These are phyloP conservation scores for Prionailurus viverrinus DNA, from an alignment of 2,113 vertebrate genomes.

Conservation along the genomic window DNA sequence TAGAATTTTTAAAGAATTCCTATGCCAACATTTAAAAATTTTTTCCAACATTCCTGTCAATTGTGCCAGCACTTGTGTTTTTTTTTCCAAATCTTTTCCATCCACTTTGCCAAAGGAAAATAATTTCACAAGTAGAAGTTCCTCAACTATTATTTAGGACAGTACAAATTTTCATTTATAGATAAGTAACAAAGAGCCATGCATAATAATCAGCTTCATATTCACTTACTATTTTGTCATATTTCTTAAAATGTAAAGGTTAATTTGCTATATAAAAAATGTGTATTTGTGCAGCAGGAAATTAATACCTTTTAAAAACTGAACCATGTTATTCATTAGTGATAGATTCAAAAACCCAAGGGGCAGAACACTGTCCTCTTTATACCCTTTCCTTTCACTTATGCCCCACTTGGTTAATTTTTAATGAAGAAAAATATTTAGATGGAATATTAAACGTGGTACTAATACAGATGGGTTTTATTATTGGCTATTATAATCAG, in stretches of 20 bases:
- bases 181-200: conserved; percentile 73
- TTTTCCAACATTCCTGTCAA: conserved; percentile 88
- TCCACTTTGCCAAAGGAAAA: conserved; percentile 87
- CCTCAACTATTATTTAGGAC: conserved; percentile 83
- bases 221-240: conserved; percentile 50
- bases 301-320: conserved; percentile 25
- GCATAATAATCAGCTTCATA: conserved; percentile 52
- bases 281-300: not conserved
- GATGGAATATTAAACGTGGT: conserved; percentile 3
- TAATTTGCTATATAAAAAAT: conserved; percentile 60
- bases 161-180: conserved; percentile 82
- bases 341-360: conserved; percentile 55
- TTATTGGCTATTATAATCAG: not conserved
- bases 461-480: not conserved
- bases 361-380: not conserved
- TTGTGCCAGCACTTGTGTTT: conserved; percentile 85
- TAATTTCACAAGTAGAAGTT: conserved; percentile 87
- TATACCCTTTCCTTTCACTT: not conserved
- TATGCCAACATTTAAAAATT: conserved; percentile 87
- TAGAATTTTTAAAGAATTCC: conserved; percentile 88
- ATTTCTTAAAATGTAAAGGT: conserved; percentile 42
- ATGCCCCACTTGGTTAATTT: not conserved
- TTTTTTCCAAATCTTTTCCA: conserved; percentile 87
- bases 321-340: conserved; percentile 36
- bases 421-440: conserved; percentile 46